Evolutionary conservation across 2,888 invertebrate genomes (phyloP).

Genomic region (Aradus depressus): DNA sequence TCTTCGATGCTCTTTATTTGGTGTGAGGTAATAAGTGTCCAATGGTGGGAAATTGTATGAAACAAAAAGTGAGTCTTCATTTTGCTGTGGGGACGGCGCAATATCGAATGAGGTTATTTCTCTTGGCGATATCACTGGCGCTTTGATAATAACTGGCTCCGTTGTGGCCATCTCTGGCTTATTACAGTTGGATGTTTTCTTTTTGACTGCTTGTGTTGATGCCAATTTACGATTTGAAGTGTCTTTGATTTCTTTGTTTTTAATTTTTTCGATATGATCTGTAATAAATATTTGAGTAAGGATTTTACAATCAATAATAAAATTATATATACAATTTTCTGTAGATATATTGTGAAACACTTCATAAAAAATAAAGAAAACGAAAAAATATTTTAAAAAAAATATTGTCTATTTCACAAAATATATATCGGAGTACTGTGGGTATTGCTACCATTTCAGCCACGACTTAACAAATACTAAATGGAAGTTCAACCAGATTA

Average conservation of each 20-base stretch:
- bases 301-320: not conserved
- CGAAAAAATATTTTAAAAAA: too few relatives aligned
- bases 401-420: too few relatives aligned
- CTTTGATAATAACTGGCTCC: not conserved
- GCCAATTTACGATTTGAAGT: not conserved
- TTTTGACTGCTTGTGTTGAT: not conserved
- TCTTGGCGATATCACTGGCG: not conserved
- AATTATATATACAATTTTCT: too few relatives aligned
- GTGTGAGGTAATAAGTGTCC: too few relatives aligned
- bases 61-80: not conserved
- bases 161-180: not conserved
- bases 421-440: too few relatives aligned
- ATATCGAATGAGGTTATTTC: not conserved
- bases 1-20: too few relatives aligned
- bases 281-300: not conserved
- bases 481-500: too few relatives aligned
- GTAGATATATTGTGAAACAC: too few relatives aligned
- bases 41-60: conserved; percentile 1
- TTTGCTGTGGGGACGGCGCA: not conserved
- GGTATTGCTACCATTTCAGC: too few relatives aligned
- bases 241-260: not conserved
- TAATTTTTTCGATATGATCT: not conserved
- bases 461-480: too few relatives aligned
- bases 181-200: conserved; percentile 2
- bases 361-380: too few relatives aligned